Conservation (phyloP, 2,888 invertebrate species). For the Teinopalpus imperialis region DNA sequence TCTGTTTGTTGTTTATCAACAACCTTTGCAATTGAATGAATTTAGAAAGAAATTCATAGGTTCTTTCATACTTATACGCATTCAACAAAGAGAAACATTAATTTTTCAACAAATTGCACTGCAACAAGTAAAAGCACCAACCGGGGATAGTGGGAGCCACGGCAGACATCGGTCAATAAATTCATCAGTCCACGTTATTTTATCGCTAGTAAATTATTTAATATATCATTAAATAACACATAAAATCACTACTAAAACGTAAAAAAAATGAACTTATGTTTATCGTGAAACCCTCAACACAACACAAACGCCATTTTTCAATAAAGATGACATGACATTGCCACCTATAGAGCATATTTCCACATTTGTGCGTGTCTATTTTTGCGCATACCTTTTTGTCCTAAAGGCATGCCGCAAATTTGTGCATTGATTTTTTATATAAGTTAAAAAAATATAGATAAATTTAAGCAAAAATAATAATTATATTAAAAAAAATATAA, state of each 20-base stretch:
- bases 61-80: constrained; percentile 15
- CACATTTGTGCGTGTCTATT: constrained; percentile 1
- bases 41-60: constrained; percentile 1
- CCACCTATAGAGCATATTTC: constrained; percentile 14
- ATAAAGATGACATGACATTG: constrained; percentile 34
- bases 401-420: too few species aligned
- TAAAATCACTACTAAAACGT: constrained; percentile 38
- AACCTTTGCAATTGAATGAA: background rate
- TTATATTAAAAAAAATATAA: too few species aligned
- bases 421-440: too few species aligned
- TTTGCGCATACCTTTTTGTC: constrained; percentile 11
- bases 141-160: constrained; percentile 81
- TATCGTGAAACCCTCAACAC: constrained; percentile 61
- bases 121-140: constrained; percentile 51
- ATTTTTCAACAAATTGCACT: constrained; percentile 27
- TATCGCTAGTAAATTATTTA: constrained; percentile 47
- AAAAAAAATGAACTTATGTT: constrained; percentile 55
- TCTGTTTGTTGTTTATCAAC: constrained; percentile 17
- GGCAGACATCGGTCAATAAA: constrained; percentile 81
- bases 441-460: too few species aligned
- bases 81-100: constrained; percentile 2
- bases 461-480: too few species aligned
- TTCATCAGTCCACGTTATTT: constrained; percentile 73
- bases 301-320: constrained; percentile 76
- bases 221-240: constrained; percentile 34